Evolutionary conservation across 2,113 vertebrate species (phyloP).

Genomic region (Pica pica): DNA sequence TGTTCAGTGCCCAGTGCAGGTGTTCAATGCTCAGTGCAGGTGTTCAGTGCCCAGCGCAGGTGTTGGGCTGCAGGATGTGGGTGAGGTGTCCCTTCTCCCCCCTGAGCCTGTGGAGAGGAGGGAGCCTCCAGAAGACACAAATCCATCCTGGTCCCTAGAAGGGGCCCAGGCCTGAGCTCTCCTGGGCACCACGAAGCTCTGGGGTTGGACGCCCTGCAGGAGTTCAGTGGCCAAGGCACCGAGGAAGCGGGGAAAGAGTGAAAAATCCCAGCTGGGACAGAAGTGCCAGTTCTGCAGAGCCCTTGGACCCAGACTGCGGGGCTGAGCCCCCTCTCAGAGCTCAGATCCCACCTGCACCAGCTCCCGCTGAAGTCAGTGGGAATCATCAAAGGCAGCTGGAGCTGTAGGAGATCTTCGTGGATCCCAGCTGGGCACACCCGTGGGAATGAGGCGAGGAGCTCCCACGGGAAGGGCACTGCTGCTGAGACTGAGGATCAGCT

Average conservation of each 20-base stretch:
- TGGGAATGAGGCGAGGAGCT: not conserved
- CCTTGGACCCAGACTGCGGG: no score
- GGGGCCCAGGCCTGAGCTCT: not conserved
- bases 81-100: not conserved
- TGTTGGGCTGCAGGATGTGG: not conserved
- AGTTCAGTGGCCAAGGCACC: not conserved
- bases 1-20: not conserved
- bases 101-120: not conserved
- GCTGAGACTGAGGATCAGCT: not conserved
- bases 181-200: not conserved
- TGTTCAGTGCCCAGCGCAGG: not conserved
- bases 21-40: not conserved
- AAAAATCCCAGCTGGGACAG: not conserved
- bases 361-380: fast-evolving
- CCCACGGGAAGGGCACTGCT: not conserved
- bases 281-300: not conserved
- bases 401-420: fast-evolving
- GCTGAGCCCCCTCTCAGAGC: not conserved
- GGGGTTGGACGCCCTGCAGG: not conserved
- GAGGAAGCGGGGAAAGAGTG: not conserved
- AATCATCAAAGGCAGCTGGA: not conserved
- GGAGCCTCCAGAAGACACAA: not conserved
- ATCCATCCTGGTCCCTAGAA: not conserved
- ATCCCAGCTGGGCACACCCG: not conserved
- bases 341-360: not conserved